Evolutionary conservation across 2,797 vertebrate species (phyloP).

Genomic region (Silurus lanzhouensis): DNA sequence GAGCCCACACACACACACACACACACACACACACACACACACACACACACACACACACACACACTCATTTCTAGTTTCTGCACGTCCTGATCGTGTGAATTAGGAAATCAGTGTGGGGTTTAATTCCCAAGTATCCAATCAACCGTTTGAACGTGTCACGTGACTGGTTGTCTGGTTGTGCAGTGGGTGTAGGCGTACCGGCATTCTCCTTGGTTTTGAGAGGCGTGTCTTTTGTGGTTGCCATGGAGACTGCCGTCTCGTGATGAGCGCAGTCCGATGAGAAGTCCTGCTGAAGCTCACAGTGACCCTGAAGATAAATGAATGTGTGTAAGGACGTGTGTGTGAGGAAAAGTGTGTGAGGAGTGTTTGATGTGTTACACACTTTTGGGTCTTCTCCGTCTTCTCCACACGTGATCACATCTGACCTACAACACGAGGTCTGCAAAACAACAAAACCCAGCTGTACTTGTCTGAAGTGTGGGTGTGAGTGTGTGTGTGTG

Average conservation of each 20-base stretch:
- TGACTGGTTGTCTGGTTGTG: not conserved
- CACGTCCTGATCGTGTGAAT: not conserved
- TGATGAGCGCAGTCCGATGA: constrained; percentile 78
- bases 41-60: not conserved
- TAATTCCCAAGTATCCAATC: too few relatives aligned
- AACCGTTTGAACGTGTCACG: not conserved
- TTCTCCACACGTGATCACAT: constrained; percentile 86
- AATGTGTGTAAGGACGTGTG: not conserved
- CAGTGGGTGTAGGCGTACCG: constrained; percentile 57
- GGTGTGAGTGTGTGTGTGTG: not conserved
- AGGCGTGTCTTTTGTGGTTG: constrained; percentile 80
- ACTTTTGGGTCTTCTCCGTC: constrained; percentile 78
- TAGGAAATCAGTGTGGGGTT: not conserved
- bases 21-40: not conserved
- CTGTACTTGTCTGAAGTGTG: not conserved
- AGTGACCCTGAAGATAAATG: constrained; percentile 74
- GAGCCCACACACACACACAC: constrained; percentile 66
- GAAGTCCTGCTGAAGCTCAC: constrained; percentile 80
- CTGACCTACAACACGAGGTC: constrained; percentile 87
- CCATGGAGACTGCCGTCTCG: constrained; percentile 80
- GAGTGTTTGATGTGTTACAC: constrained; percentile 27
- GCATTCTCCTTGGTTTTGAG: constrained; percentile 83
- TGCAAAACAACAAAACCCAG: constrained; percentile 57
- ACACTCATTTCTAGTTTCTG: too few relatives aligned
- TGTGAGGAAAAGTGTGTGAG: not conserved